A percentile compares a stretch with the other conserved stretches of the same genome.
Evolutionary conservation across 1,140 invertebrate species (phyloP).

Genomic region (Alviniconcha marisindica): DNA sequence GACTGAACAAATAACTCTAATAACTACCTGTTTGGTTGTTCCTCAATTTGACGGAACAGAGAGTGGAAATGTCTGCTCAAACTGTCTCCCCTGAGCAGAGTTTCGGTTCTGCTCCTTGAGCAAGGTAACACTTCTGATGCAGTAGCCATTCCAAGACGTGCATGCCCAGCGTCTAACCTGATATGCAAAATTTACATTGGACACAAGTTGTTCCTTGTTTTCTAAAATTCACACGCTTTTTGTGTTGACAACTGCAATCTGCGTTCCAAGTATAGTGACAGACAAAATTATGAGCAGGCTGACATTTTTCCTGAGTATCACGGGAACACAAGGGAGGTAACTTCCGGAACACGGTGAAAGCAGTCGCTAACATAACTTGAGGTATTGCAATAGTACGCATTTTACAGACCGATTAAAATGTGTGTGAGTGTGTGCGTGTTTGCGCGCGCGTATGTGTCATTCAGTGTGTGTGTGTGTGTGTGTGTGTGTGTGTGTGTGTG

Average conservation of each 20-base stretch:
- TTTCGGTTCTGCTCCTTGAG: slow-evolving; percentile 59
- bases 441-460: not conserved
- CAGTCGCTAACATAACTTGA: not conserved
- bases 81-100: slow-evolving; percentile 57
- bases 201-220: not conserved
- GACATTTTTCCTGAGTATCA: slow-evolving; percentile 15
- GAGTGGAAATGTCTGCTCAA: slow-evolving; percentile 62
- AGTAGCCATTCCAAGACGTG: slow-evolving; percentile 26
- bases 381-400: not conserved
- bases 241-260: not conserved
- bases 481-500: not conserved
- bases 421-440: not conserved
- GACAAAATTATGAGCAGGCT: slow-evolving; percentile 5
- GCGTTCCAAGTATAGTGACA: not conserved
- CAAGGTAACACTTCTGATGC: slow-evolving; percentile 55
- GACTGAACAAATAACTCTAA: not conserved
- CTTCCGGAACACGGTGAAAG: not conserved
- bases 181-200: not conserved
- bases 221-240: not conserved
- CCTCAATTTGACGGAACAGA: slow-evolving; percentile 54
- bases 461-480: not conserved
- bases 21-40: slow-evolving; percentile 30
- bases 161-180: not conserved
- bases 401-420: slow-evolving; percentile 86
- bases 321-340: slow-evolving; percentile 1